Percentiles rank a stretch among this genome's conserved stretches.
Evolutionary conservation across 2,797 vertebrate genomes (phyloP).

Genomic region (Manis pentadactyla): DNA sequence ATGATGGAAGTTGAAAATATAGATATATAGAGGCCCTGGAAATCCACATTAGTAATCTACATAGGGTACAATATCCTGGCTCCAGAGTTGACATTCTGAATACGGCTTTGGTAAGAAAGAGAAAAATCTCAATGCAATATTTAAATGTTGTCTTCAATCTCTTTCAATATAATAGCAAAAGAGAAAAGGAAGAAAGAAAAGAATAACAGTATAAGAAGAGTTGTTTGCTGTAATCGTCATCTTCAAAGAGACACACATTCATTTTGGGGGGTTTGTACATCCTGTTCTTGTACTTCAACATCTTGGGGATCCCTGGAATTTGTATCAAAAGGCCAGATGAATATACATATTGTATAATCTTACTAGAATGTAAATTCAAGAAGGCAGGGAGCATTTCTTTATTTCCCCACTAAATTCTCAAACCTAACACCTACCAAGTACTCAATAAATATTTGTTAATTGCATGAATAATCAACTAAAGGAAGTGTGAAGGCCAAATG

Average conservation of each 20-base stretch:
- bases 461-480: background rate
- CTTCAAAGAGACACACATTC: background rate
- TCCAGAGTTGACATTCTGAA: conserved; percentile 16
- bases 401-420: background rate
- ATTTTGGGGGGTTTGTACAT: background rate
- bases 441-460: conserved; percentile 4
- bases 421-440: background rate
- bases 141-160: background rate
- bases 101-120: background rate
- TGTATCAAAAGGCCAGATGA: background rate
- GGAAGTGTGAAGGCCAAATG: conserved; percentile 13
- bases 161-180: background rate
- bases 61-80: background rate
- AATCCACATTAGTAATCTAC: background rate
- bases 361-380: conserved; percentile 7
- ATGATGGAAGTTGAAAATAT: background rate
- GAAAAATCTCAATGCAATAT: background rate
- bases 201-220: background rate
- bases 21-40: background rate
- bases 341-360: background rate
- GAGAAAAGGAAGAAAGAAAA: background rate
- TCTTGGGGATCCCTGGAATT: background rate
- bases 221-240: background rate
- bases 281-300: background rate
- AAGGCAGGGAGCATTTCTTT: background rate